Evolutionary conservation across 2,797 vertebrate genomes (phyloP).

Genomic region (Lophura swinhoii): DNA sequence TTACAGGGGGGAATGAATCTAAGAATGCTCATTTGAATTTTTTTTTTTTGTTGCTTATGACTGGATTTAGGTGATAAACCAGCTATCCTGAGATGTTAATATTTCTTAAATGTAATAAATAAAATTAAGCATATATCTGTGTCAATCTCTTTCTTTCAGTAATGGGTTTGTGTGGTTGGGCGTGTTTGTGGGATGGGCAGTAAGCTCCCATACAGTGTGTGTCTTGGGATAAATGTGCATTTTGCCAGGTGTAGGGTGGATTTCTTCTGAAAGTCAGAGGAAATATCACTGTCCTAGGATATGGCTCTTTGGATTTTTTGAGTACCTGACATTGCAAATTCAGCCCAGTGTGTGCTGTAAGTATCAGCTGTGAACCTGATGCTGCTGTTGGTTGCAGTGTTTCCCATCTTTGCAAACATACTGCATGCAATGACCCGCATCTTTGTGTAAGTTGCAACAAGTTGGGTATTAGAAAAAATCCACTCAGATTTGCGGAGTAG

Average conservation of each 20-base stretch:
- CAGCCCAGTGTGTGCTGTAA: accelerated
- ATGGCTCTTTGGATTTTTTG: background rate
- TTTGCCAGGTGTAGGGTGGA: accelerated
- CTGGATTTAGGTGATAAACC: constrained; percentile 78
- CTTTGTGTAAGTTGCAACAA: too few relatives aligned
- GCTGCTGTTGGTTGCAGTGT: background rate
- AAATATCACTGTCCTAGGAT: accelerated
- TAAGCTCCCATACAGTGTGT: background rate
- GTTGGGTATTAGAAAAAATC: background rate
- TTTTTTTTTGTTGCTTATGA: constrained; percentile 82
- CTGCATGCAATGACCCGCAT: background rate
- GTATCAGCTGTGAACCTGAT: background rate
- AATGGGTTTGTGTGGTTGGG: background rate
- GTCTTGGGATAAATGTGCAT: background rate
- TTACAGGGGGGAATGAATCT: constrained; percentile 71
- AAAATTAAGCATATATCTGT: constrained; percentile 74
- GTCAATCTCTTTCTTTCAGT: constrained; percentile 73
- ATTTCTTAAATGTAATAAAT: constrained; percentile 84
- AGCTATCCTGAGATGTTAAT: constrained; percentile 83
- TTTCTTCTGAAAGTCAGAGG: background rate
- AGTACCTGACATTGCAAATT: background rate
- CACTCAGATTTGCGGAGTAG: background rate
- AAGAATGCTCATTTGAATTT: constrained; percentile 79
- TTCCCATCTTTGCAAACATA: background rate
- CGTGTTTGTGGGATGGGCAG: background rate